These are phyloP conservation scores for Ostrea denselamellosa DNA, from an alignment of 1,140 invertebrate genomes.

Conservation along the genomic window DNA sequence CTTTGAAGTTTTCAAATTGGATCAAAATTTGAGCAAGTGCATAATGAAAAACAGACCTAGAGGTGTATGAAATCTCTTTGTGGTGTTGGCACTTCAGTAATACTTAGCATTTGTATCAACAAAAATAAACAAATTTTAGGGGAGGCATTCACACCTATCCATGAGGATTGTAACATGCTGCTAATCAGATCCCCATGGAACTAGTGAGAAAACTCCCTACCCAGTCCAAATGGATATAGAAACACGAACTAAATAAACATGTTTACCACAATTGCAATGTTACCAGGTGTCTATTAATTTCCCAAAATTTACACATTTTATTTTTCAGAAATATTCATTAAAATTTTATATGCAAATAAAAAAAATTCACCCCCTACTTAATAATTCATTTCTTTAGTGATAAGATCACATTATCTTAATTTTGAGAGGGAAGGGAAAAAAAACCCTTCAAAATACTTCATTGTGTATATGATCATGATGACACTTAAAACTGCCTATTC, in stretches of 20 bases:
- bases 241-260: too few relatives aligned
- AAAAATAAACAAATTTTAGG: slow-evolving; percentile 8
- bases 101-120: background rate
- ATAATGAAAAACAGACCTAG: slow-evolving; percentile 29
- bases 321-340: too few relatives aligned
- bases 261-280: too few relatives aligned
- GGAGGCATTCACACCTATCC: slow-evolving; percentile 8
- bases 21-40: slow-evolving; percentile 43
- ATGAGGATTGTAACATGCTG: background rate
- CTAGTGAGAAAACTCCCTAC: background rate
- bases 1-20: slow-evolving; percentile 45
- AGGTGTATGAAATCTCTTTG: background rate
- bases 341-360: too few relatives aligned
- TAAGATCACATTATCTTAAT: too few relatives aligned
- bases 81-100: background rate
- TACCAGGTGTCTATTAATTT: too few relatives aligned
- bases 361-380: too few relatives aligned
- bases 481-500: background rate
- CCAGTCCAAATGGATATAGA: background rate
- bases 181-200: background rate
- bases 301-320: too few relatives aligned
- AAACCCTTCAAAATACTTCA: too few relatives aligned
- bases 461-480: too few relatives aligned
- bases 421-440: too few relatives aligned
- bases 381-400: too few relatives aligned